Percentiles rank a stretch among this genome's conserved stretches.
These are phyloP conservation scores for Samia ricini DNA, from an alignment of 1,140 invertebrate species.

Conservation along the genomic window DNA sequence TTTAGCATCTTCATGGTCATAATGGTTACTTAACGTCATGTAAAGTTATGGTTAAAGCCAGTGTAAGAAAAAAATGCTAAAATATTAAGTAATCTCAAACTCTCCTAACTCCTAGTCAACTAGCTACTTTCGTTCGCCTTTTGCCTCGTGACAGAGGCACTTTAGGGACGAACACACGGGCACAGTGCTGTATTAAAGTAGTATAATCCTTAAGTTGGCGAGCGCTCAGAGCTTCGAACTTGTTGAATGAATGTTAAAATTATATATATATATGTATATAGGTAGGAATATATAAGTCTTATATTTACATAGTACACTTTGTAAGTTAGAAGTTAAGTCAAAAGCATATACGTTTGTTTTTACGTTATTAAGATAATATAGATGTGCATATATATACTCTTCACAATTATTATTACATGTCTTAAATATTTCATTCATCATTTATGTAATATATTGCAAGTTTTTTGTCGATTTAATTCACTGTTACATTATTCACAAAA, in stretches of 20 bases:
- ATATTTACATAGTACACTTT: too few species aligned
- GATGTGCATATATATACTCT: too few species aligned
- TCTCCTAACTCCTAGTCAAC: conserved; percentile 5
- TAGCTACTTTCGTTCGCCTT: conserved; percentile 66
- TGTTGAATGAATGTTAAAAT: conserved; percentile 1
- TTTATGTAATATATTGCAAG: too few species aligned
- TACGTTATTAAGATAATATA: too few species aligned
- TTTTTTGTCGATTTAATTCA: too few species aligned
- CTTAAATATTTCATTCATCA: too few species aligned
- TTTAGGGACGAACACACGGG: conserved; percentile 67
- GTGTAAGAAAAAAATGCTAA: background rate
- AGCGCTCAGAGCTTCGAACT: conserved; percentile 15
- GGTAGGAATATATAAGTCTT: background rate
- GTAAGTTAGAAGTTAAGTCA: background rate
- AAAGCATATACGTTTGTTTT: background rate
- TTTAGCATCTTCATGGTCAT: too few species aligned
- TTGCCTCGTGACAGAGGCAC: conserved; percentile 69
- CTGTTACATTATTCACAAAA: too few species aligned
- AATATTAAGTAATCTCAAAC: background rate
- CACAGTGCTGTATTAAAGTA: conserved; percentile 51
- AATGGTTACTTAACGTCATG: too few species aligned
- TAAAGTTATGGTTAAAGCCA: too few species aligned
- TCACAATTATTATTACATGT: too few species aligned
- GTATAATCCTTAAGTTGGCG: conserved; percentile 50
- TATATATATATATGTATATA: background rate